A percentile compares a stretch with the other conserved stretches of the same genome.
phyloP scores from a whole-genome alignment of 2,888 invertebrate species.

The Lydus trimaculatus region DNA sequence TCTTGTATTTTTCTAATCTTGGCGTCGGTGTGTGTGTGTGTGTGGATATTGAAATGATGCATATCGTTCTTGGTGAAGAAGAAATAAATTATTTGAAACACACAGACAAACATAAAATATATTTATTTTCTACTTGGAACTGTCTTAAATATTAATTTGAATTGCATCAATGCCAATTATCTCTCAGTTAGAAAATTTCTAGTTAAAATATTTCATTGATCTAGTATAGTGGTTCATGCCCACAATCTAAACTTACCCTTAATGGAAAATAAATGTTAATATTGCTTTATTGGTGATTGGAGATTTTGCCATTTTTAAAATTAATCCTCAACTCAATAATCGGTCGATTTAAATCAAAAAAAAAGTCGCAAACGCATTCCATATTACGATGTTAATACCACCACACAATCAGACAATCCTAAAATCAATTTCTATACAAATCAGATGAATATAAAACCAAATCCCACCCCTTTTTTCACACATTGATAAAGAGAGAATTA shows the following conservation, averaged over 20 bases:
- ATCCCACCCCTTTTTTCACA: neutral
- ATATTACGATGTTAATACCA: constrained; percentile 36
- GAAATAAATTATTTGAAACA: constrained; percentile 8
- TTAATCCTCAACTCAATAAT: constrained; percentile 1
- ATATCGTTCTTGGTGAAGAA: neutral
- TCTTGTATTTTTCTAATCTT: constrained; percentile 2
- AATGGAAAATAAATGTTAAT: too few relatives aligned
- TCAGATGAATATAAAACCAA: constrained; percentile 44
- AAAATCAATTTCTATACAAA: constrained; percentile 46
- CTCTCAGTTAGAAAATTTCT: neutral
- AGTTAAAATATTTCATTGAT: too few relatives aligned
- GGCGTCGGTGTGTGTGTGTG: constrained; percentile 8
- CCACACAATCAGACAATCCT: constrained; percentile 40
- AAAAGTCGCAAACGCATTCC: constrained; percentile 13
- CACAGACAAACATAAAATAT: too few relatives aligned
- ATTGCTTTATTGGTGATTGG: too few relatives aligned
- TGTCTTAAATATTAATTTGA: neutral
- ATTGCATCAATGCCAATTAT: constrained; percentile 5
- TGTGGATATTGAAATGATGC: constrained; percentile 11
- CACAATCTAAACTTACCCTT: neutral
- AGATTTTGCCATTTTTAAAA: neutral
- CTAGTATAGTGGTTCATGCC: too few relatives aligned
- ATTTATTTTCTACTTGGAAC: neutral
- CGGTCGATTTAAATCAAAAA: neutral
- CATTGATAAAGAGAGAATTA: constrained; percentile 5